Base-by-base conservation (phyloP, 2,888 invertebrate genomes). In the Eledona agricola region DNA sequence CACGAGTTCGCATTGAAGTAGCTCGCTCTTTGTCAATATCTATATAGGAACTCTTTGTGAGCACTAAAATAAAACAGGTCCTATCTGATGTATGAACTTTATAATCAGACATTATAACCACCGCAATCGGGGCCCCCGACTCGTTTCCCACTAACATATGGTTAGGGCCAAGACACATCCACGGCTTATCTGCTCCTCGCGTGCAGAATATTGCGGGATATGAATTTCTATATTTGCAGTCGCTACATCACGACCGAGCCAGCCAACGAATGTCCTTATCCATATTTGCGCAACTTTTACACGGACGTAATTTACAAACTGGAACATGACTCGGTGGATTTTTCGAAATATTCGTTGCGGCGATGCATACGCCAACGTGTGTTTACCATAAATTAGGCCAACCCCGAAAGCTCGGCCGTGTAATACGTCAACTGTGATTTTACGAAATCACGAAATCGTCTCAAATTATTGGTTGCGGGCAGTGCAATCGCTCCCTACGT, bases 381-480 rank as follows among this genome's bases (percentile, higher is more conserved):
- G 50, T 49, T 68, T 66, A 67, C 54, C 64, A 65, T 65, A 66
- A 67, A 66, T 67, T 66, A 65, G 65, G 60, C 62, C 64, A 62
- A 56, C 60, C 62, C 58, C 61, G 59, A 61, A n/a, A n/a, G n/a
- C n/a, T 61, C 59, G 60, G 58, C 63, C 64, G 57, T 65, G 62
- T 57, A 56, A 58, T 62, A 65, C 58, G 57, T 59, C 61, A 58
- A 59, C 61, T 63, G 63, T 68, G 64, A 64, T 66, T 67, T 64
- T 58, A 65, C 61, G 57, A 64, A 64, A 67, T 67, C 70, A 69
- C 69, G 69, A 72, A 70, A 71, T 69, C 65, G 61, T 56, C 57
- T 52, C 58, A 71, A 71, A 71, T 71, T 70, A 72, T 68, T 65
- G 66, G 62, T 61, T 63, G 55, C 55, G 31, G 32, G 46, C 10